Percentiles rank a stretch among this genome's conserved stretches.
Conservation (phyloP, 1,140 invertebrate genomes). For the Augochlora pura region DNA sequence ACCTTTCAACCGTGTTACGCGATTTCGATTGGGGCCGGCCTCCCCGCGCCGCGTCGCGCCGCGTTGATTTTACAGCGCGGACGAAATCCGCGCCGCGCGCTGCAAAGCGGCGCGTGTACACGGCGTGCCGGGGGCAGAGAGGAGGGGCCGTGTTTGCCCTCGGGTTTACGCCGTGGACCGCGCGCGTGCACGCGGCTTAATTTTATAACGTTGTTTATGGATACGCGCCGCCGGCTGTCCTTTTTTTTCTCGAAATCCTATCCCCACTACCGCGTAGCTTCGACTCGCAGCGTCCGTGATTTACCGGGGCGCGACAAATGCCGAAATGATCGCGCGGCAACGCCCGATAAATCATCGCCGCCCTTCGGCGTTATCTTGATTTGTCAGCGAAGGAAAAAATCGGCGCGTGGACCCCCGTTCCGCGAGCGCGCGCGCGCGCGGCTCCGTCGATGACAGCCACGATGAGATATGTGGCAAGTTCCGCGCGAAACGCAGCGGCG, state of each 20-base stretch:
- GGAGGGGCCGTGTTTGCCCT: conserved; percentile 20
- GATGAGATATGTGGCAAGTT: conserved; percentile 22
- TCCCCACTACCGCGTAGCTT: not conserved
- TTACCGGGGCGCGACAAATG: conserved; percentile 9
- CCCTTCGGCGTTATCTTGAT: conserved; percentile 4
- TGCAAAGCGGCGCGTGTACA: conserved; percentile 1
- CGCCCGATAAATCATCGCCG: conserved; percentile 12
- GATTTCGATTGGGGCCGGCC: conserved; percentile 12
- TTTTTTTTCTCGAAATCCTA: too few species aligned
- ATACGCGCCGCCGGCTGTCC: too few species aligned
- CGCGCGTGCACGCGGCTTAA: not conserved
- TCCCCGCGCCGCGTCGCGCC: too few species aligned
- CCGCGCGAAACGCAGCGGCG: conserved; percentile 29
- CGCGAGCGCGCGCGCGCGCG: not conserved
- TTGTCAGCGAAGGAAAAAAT: conserved; percentile 2
- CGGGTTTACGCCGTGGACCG: conserved; percentile 22
- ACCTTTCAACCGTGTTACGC: conserved; percentile 34
- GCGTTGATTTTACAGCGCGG: conserved; percentile 29
- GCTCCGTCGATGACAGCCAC: not conserved
- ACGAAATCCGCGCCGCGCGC: conserved; percentile 1
- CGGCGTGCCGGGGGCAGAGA: not conserved
- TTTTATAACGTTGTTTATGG: conserved; percentile 36
- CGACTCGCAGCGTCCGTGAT: conserved; percentile 11
- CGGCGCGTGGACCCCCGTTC: too few species aligned
- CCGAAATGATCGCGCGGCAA: conserved; percentile 7